Evolutionary conservation across 2,797 vertebrate species (phyloP).

Genomic region (Danio choprae): DNA sequence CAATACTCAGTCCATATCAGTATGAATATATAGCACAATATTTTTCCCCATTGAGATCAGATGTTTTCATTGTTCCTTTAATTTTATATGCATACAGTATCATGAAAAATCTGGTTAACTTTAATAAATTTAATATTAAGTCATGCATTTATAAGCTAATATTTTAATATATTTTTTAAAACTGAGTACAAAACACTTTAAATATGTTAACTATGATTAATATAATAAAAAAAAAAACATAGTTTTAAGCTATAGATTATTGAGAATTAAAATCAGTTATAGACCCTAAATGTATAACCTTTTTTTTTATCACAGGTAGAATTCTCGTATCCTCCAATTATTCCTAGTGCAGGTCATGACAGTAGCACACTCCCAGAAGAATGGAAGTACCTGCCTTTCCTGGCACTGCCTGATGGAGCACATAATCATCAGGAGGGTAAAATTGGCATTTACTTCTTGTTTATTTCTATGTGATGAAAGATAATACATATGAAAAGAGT

Average conservation of each 20-base stretch:
- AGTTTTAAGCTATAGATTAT: background rate
- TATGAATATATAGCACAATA: no score
- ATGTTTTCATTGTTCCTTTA: no score
- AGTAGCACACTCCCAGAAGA: conserved; percentile 89
- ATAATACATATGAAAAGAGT: no score
- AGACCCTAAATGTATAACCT: background rate
- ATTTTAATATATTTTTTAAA: background rate
- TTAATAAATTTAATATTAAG: no score
- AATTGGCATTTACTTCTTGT: background rate
- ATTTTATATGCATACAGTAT: no score
- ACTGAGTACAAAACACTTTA: background rate
- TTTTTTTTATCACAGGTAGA: conserved; percentile 80
- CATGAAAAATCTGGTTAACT: no score
- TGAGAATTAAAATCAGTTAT: background rate
- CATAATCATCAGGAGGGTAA: conserved; percentile 98
- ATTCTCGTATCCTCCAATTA: conserved; percentile 93
- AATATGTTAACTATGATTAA: background rate
- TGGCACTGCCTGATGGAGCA: conserved; percentile 93
- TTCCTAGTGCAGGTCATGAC: conserved; percentile 88
- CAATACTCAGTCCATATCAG: no score
- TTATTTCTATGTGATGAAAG: no score
- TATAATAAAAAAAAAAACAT: background rate
- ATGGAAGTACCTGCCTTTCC: conserved; percentile 96
- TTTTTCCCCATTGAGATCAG: no score
- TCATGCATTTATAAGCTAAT: no score